A percentile compares a stretch with the other conserved stretches of the same genome.
Conservation (phyloP, 2,797 vertebrate genomes). For the Spheniscus humboldti region DNA sequence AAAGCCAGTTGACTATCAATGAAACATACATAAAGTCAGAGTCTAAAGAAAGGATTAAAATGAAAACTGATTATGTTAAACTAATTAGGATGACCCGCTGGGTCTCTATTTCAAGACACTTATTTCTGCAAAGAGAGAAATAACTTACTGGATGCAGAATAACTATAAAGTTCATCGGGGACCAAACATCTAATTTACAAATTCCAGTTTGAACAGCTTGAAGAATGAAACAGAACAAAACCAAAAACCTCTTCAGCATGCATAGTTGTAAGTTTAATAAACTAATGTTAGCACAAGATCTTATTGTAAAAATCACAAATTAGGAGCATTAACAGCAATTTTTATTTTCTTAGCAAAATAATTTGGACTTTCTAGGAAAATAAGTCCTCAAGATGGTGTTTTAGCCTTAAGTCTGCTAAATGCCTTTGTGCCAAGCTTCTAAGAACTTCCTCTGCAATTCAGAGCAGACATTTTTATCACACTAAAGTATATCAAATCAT, state of each 20-base stretch:
- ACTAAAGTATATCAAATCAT: background rate
- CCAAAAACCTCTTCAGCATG: background rate
- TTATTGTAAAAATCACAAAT: background rate
- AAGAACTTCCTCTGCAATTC: background rate
- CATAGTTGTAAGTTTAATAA: background rate
- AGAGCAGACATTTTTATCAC: background rate
- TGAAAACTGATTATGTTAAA: background rate
- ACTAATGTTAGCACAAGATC: background rate
- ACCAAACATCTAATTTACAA: background rate
- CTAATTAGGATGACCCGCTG: background rate
- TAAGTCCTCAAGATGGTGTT: background rate
- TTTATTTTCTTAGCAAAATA: background rate
- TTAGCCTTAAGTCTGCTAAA: constrained; percentile 14
- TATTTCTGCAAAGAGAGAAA: background rate
- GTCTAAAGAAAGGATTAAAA: background rate
- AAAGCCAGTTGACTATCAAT: constrained; percentile 15
- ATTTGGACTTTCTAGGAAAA: background rate
- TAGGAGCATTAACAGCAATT: background rate
- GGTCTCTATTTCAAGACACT: background rate
- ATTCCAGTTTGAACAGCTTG: background rate
- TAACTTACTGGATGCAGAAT: background rate
- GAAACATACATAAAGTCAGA: background rate
- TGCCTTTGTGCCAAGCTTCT: background rate
- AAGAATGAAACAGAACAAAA: background rate
- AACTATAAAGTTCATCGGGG: background rate